A percentile compares a stretch with the other conserved stretches of the same genome.
Conservation (phyloP, 2,797 vertebrate species). For the Coregonus sp. region DNA sequence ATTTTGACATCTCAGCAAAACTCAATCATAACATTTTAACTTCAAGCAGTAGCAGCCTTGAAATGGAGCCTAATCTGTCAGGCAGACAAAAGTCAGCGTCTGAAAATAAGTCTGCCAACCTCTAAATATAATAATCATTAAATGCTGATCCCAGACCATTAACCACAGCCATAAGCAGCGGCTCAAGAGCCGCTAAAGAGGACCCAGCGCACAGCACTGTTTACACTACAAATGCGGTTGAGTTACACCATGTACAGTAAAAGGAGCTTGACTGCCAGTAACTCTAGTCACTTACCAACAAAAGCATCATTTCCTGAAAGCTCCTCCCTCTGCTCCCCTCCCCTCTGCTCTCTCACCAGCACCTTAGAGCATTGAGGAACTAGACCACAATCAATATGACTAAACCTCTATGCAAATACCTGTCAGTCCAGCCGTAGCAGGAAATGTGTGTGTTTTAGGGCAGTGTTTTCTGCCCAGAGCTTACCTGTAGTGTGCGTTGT, state of each 20-base stretch:
- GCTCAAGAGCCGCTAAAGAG: constrained; percentile 68
- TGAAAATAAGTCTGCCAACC: constrained; percentile 48
- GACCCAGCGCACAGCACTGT: constrained; percentile 78
- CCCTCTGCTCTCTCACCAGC: constrained; percentile 61
- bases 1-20: constrained; percentile 25
- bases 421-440: constrained; percentile 62
- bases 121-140: constrained; percentile 77
- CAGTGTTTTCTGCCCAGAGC: constrained; percentile 46
- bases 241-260: constrained; percentile 98
- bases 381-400: constrained; percentile 79
- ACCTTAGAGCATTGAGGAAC: constrained; percentile 75
- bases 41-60: not conserved
- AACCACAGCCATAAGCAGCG: constrained; percentile 60
- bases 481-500: constrained; percentile 55
- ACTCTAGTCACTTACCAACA: constrained; percentile 97
- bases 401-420: constrained; percentile 82
- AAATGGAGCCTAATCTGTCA: constrained; percentile 11
- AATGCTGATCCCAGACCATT: constrained; percentile 60
- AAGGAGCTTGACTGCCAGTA: constrained; percentile 91
- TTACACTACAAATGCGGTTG: constrained; percentile 93
- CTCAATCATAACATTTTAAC: constrained; percentile 10
- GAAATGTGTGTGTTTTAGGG: constrained; percentile 57
- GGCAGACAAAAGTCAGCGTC: constrained; percentile 43
- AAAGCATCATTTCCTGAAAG: constrained; percentile 99
- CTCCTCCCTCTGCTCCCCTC: constrained; percentile 82